Evolutionary conservation across 2,797 vertebrate species (phyloP).

Genomic region (Ptychadena robeensis): DNA sequence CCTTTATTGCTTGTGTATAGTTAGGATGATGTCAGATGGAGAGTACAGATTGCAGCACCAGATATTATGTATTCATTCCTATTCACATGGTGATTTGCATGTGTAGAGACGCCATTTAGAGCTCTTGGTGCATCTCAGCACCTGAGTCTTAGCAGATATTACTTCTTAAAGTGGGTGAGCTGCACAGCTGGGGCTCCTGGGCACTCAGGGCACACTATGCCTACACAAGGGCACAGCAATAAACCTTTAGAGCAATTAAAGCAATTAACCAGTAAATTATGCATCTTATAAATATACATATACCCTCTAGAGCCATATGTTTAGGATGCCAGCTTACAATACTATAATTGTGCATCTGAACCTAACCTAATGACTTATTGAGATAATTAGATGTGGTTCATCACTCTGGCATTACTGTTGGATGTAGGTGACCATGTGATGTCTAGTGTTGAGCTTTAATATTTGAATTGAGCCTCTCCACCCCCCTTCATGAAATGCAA

Average conservation of each 20-base stretch:
- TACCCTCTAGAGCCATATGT: not conserved
- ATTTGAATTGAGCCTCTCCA: too few relatives aligned
- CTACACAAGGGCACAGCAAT: constrained; percentile 46
- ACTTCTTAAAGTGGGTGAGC: constrained; percentile 23
- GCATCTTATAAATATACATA: not conserved
- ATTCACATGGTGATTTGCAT: constrained; percentile 18
- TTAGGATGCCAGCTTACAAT: not conserved
- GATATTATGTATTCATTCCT: not conserved
- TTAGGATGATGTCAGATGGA: not conserved
- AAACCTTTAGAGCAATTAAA: constrained; percentile 36
- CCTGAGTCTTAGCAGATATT: constrained; percentile 41
- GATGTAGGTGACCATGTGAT: too few relatives aligned
- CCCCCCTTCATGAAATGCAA: too few relatives aligned
- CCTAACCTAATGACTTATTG: too few relatives aligned
- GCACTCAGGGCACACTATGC: constrained; percentile 40
- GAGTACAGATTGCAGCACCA: not conserved
- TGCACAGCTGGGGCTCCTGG: constrained; percentile 47
- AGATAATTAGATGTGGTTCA: too few relatives aligned
- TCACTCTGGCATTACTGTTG: too few relatives aligned
- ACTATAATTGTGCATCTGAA: too few relatives aligned
- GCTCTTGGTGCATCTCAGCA: constrained; percentile 37
- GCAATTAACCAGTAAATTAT: constrained; percentile 45
- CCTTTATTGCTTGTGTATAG: not conserved
- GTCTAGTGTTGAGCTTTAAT: too few relatives aligned
- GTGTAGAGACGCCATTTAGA: constrained; percentile 6